Conservation (phyloP, 2,113 vertebrate genomes). For the Calidris pugnax region DNA sequence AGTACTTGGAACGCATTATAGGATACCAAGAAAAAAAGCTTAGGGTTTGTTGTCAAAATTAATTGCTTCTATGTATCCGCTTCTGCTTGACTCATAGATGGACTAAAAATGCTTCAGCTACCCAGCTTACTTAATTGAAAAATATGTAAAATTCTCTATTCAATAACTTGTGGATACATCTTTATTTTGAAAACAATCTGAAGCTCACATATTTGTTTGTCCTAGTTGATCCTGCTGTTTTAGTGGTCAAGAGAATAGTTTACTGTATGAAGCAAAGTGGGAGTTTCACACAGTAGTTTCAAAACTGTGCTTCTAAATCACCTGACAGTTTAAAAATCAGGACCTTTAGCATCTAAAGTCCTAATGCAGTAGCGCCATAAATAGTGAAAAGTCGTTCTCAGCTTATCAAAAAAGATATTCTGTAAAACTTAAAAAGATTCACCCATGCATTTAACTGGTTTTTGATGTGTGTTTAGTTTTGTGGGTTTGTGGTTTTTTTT, state of each 20-base stretch:
- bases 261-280: background rate
- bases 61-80: background rate
- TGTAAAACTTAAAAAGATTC: background rate
- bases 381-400: background rate
- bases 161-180: background rate
- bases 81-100: background rate
- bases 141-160: background rate
- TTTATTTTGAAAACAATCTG: background rate
- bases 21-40: background rate
- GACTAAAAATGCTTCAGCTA: background rate
- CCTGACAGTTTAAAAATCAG: background rate
- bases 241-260: background rate
- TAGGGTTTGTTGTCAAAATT: background rate
- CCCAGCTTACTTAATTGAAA: background rate
- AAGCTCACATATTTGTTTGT: background rate
- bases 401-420: background rate
- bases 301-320: background rate
- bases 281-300: background rate
- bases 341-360: background rate
- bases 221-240: background rate
- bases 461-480: background rate
- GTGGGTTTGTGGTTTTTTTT: rapidly evolving
- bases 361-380: background rate
- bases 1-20: background rate
- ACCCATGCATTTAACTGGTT: rapidly evolving